Base-by-base conservation (phyloP, 2,797 vertebrate genomes). In the Tapirus indicus region DNA sequence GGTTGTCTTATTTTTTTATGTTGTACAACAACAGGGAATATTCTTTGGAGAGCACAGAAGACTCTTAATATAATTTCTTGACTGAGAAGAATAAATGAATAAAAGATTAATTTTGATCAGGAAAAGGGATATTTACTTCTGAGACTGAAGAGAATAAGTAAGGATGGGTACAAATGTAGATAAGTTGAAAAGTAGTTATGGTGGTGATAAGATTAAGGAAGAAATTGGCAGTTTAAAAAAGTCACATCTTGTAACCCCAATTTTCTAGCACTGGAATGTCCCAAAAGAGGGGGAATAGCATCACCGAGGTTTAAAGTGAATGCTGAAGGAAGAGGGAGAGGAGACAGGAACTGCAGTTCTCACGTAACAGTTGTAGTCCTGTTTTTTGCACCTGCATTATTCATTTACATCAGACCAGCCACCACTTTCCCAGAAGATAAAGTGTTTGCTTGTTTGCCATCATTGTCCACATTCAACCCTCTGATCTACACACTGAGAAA, bases 401-500 rank as follows among this genome's bases (percentile, higher is more conserved):
- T 98, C 49, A 88, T 98, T 35, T 98, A 97, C 4, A 68, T 98
- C 29, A 96, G 97, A 25, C 94, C 97, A 32, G 93, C 91, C 16
- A 86, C 49, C 20, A 96, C 86, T 7, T 80, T 91, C 17, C 86
- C 25, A 7, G 91, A 96, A 71, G 96, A 98, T 56, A 98, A 98
- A 95, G 64, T 95, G 32, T 78, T 96, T n/a, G 89, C 96, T 20
- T 56, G 97, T 75, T 98, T 98, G 97, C 97, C 18, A 80, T 97
- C 56, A 75, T 98, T 14, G 93, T 84, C 0, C 6, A 88, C 98
- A 86, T 88, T 98, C 60, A 98, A 97, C 58, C 97, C 95, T 47
- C 78, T 98, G 13, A 97, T 98, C 68, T 97, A 97, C 7, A 97
- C 91, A 0, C 72, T 98, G 58, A 98, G 95, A 69, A 98, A 98